phyloP scores from a whole-genome alignment of 2,797 vertebrate genomes.

The Erpetoichthys calabaricus region DNA sequence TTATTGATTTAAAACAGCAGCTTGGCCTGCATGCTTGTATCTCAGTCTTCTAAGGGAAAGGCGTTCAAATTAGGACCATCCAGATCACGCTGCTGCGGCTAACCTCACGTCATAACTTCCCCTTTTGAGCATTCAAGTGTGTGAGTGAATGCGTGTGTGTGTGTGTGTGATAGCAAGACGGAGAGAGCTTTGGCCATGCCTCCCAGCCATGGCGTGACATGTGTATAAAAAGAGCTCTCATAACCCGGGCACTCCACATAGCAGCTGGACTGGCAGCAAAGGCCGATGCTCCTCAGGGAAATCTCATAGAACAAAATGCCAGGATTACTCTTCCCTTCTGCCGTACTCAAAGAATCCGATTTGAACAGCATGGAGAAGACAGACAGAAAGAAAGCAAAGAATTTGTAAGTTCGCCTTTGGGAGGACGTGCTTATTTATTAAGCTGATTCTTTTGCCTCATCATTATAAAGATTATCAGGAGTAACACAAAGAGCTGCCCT shows the following conservation, averaged over 20 bases:
- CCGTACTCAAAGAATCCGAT: constrained; percentile 24
- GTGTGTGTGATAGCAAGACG: background rate
- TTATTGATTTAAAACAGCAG: too few relatives aligned
- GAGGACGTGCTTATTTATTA: too few relatives aligned
- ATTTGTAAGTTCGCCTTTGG: constrained; percentile 37
- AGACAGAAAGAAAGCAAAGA: constrained; percentile 26
- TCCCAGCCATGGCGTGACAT: background rate
- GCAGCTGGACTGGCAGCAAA: too few relatives aligned
- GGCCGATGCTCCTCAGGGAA: too few relatives aligned
- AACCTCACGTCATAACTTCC: background rate
- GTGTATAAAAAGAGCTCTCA: constrained; percentile 8
- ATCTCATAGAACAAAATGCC: too few relatives aligned
- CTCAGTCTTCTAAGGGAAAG: too few relatives aligned
- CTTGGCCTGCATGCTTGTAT: too few relatives aligned
- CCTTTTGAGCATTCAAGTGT: background rate
- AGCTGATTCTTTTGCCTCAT: too few relatives aligned
- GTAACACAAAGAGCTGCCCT: too few relatives aligned
- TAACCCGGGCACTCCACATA: background rate
- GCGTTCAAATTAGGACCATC: too few relatives aligned
- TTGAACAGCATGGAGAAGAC: constrained; percentile 32
- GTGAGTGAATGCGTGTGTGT: background rate
- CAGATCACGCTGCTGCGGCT: too few relatives aligned
- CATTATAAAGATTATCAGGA: too few relatives aligned
- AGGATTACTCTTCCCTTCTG: background rate
- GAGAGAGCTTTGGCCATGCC: background rate